Conservation (phyloP, 2,888 invertebrate genomes). For the Hirtodrosophila duncani region DNA sequence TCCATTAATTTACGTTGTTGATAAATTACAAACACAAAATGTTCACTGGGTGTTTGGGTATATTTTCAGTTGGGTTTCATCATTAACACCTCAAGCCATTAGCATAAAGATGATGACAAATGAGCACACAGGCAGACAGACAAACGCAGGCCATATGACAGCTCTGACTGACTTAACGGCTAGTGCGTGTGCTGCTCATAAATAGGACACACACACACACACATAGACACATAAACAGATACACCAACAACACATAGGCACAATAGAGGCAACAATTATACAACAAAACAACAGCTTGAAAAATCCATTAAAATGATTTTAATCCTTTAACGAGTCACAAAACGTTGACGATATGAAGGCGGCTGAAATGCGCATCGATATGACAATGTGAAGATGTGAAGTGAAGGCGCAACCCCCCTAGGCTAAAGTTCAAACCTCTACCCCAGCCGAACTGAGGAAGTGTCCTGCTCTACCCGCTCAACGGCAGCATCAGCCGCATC, state of each 20-base stretch:
- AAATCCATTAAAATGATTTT: slow-evolving; percentile 77
- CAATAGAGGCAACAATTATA: slow-evolving; percentile 63
- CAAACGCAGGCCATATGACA: slow-evolving; percentile 35
- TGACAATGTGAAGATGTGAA: slow-evolving; percentile 1
- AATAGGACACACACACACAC: slow-evolving; percentile 41
- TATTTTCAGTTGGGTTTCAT: slow-evolving; percentile 9
- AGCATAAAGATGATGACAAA: slow-evolving; percentile 65
- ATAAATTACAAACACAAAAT: too few relatives aligned
- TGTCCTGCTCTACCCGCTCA: slow-evolving; percentile 7
- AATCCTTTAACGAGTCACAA: slow-evolving; percentile 76
- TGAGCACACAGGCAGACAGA: slow-evolving; percentile 34
- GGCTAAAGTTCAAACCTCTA: slow-evolving; percentile 29
- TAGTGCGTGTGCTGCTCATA: slow-evolving; percentile 55
- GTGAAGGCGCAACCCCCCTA: neutral
- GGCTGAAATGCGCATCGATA: slow-evolving; percentile 36
- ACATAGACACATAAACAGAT: slow-evolving; percentile 1
- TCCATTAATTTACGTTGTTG: too few relatives aligned
- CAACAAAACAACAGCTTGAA: slow-evolving; percentile 73
- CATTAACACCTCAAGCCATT: slow-evolving; percentile 54
- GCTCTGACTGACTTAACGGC: slow-evolving; percentile 22
- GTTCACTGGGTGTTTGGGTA: slow-evolving; percentile 1
- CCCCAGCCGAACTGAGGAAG: neutral
- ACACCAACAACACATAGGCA: slow-evolving; percentile 17
- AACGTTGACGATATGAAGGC: slow-evolving; percentile 33
- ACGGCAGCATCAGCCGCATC: slow-evolving; percentile 27